phyloP scores from a whole-genome alignment of 64 coral and sea anemone genomes.

The Porites lutea region DNA sequence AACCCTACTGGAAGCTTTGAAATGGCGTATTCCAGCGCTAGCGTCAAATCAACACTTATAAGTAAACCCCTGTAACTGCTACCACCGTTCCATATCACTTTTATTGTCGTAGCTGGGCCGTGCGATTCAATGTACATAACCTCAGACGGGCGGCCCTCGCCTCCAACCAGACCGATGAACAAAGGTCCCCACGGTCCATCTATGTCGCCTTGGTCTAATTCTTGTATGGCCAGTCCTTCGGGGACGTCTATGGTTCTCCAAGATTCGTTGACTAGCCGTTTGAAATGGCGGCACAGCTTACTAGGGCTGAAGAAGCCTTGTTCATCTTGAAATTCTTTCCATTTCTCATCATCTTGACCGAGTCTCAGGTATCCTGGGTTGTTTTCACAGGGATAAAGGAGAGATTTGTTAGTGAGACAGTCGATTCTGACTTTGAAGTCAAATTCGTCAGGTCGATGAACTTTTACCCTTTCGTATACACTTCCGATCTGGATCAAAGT shows the following conservation, averaged over 20 bases:
- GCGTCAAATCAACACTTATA: background rate
- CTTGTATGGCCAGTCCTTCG: background rate
- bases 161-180: background rate
- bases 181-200: background rate
- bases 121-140: background rate
- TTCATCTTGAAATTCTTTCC: constrained; percentile 5
- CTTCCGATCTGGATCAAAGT: constrained; percentile 17
- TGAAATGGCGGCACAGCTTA: background rate
- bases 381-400: background rate
- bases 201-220: background rate
- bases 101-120: constrained; percentile 10
- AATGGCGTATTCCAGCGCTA: background rate
- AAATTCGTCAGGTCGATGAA: constrained; percentile 12
- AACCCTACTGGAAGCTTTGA: background rate
- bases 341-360: background rate
- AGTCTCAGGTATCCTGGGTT: background rate
- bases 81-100: background rate
- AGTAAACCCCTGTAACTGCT: background rate
- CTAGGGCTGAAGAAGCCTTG: constrained; percentile 29
- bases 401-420: background rate
- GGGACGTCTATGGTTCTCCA: background rate
- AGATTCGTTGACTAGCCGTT: constrained; percentile 1
- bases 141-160: background rate
- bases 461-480: constrained; percentile 25
- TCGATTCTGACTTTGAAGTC: constrained; percentile 15